These are phyloP conservation scores for Tetanocera ferruginea DNA, from an alignment of 2,888 invertebrate genomes.

Conservation along the genomic window DNA sequence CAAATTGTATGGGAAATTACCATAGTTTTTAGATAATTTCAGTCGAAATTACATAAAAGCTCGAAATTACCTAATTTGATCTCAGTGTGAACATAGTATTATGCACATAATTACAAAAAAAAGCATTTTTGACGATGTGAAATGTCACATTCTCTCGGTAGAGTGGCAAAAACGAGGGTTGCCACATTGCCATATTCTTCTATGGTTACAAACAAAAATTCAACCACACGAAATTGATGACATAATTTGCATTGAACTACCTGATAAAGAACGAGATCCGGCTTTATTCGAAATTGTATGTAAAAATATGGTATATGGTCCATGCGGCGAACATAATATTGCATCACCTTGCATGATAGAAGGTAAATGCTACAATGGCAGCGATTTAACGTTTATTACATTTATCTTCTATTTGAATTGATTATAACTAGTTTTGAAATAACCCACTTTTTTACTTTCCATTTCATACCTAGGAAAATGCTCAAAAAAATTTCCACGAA, in stretches of 20 bases:
- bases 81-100: no score
- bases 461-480: no score
- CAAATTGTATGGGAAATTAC: no score
- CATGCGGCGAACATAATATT: neutral
- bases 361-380: no score
- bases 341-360: conserved; percentile 24
- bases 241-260: conserved; percentile 48
- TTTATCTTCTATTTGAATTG: no score
- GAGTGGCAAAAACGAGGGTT: conserved; percentile 58
- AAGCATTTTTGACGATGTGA: conserved; percentile 33
- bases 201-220: conserved; percentile 55
- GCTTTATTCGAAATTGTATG: neutral
- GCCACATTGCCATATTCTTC: conserved; percentile 55
- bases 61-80: no score
- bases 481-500: conserved; percentile 8
- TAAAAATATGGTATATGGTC: conserved; percentile 25
- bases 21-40: no score
- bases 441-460: no score
- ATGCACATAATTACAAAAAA: no score
- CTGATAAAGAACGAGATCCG: conserved; percentile 18
- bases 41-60: no score
- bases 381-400: no score
- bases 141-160: conserved; percentile 52
- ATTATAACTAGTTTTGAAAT: no score
- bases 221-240: conserved; percentile 52